These are phyloP conservation scores for Scelioninae gen. 2 DNA, from an alignment of 2,888 invertebrate species.

Conservation along the genomic window DNA sequence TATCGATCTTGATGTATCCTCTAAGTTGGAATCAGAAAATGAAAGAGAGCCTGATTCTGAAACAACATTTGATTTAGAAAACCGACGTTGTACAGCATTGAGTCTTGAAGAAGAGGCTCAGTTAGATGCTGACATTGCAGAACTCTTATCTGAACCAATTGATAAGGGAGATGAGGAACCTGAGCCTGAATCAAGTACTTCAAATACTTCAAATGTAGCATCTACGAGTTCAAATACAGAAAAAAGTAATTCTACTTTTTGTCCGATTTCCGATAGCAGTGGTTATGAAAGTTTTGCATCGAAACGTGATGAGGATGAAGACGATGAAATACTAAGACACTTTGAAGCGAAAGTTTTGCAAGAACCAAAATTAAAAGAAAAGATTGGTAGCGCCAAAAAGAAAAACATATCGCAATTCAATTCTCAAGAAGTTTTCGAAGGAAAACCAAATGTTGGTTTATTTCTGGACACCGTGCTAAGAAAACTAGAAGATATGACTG, in stretches of 20 bases:
- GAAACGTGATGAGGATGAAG: slow-evolving; percentile 66
- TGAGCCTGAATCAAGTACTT: slow-evolving; percentile 40
- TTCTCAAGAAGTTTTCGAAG: slow-evolving; percentile 67
- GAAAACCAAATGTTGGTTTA: slow-evolving; percentile 73
- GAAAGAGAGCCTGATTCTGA: slow-evolving; percentile 6
- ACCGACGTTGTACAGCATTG: slow-evolving; percentile 53
- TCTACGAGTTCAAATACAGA: slow-evolving; percentile 61
- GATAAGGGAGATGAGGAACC: slow-evolving; percentile 52
- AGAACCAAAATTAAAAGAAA: slow-evolving; percentile 1
- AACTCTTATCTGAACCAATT: slow-evolving; percentile 69
- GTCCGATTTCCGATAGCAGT: slow-evolving; percentile 85
- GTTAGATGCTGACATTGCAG: slow-evolving; percentile 72
- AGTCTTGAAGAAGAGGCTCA: slow-evolving; percentile 68
- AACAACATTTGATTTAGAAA: not conserved
- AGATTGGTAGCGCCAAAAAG: slow-evolving; percentile 8
- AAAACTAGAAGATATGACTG: slow-evolving; percentile 88
- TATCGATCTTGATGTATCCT: slow-evolving; percentile 60
- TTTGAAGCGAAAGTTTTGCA: slow-evolving; percentile 22
- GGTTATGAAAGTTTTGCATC: slow-evolving; percentile 84
- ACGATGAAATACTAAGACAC: slow-evolving; percentile 37
- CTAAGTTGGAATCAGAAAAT: slow-evolving; percentile 34
- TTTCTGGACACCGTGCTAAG: slow-evolving; percentile 88
- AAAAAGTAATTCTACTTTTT: slow-evolving; percentile 70
- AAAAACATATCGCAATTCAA: slow-evolving; percentile 19
- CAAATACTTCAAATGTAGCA: slow-evolving; percentile 36